Percentiles rank a stretch among this genome's conserved stretches.
phyloP scores from a whole-genome alignment of 2,888 invertebrate genomes.

The Apodemia mormo region DNA sequence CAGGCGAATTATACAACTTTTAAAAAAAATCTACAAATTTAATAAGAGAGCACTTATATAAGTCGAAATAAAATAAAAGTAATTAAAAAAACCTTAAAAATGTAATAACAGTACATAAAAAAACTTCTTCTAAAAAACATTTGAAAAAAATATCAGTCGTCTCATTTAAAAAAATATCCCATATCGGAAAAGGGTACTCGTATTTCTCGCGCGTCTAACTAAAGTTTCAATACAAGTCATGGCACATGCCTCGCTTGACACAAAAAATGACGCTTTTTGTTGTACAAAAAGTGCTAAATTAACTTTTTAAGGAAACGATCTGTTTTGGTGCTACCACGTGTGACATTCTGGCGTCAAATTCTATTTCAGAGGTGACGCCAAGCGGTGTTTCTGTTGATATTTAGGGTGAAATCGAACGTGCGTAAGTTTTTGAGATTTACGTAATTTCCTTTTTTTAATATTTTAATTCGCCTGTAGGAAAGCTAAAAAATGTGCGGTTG shows the following conservation, averaged over 20 bases:
- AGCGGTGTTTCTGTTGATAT: slow-evolving; percentile 69
- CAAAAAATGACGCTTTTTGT: slow-evolving; percentile 74
- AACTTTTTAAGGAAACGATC: slow-evolving; percentile 81
- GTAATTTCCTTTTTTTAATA: not conserved
- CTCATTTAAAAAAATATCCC: slow-evolving; percentile 42
- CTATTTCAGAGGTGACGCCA: slow-evolving; percentile 67
- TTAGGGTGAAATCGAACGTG: slow-evolving; percentile 1
- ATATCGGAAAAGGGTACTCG: slow-evolving; percentile 68
- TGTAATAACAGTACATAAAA: too few species aligned
- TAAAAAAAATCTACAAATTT: too few species aligned
- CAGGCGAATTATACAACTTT: too few species aligned
- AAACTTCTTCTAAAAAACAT: too few species aligned
- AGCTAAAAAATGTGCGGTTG: too few species aligned
- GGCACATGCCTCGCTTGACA: slow-evolving; percentile 70
- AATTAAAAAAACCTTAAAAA: too few species aligned
- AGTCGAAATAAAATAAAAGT: too few species aligned
- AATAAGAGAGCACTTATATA: too few species aligned
- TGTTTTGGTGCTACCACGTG: slow-evolving; percentile 77
- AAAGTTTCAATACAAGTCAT: slow-evolving; percentile 63
- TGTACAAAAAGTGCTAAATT: slow-evolving; percentile 76
- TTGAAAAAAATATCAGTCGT: slow-evolving; percentile 27
- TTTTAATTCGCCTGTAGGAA: too few species aligned
- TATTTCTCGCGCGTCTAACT: slow-evolving; percentile 65
- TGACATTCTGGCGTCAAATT: slow-evolving; percentile 64
- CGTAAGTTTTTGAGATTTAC: not conserved